Conservation (phyloP, 2,113 vertebrate genomes). For the Oryzias javanicus region DNA sequence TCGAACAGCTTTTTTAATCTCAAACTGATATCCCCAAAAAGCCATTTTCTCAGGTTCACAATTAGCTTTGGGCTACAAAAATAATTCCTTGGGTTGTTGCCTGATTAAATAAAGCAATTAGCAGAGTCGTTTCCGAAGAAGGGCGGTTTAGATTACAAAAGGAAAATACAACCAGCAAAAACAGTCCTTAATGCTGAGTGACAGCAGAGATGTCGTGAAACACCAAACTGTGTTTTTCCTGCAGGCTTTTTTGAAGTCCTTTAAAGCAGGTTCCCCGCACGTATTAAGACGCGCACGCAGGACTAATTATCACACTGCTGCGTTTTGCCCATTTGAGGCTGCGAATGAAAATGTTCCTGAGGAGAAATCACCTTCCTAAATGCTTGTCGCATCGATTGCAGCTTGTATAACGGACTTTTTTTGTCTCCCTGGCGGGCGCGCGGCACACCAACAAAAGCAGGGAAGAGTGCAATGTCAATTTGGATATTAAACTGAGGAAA, state of each 20-base stretch:
- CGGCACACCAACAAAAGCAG: slow-evolving; percentile 51
- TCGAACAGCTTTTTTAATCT: slow-evolving; percentile 26
- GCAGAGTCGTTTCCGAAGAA: slow-evolving; percentile 55
- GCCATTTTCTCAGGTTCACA: slow-evolving; percentile 59
- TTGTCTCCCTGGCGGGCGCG: slow-evolving; percentile 30
- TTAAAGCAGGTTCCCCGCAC: slow-evolving; percentile 57
- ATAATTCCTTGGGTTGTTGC: slow-evolving; percentile 49
- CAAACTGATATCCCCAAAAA: slow-evolving; percentile 56
- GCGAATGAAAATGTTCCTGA: slow-evolving; percentile 68
- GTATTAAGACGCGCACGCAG: slow-evolving; percentile 38
- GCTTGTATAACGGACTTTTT: slow-evolving; percentile 49
- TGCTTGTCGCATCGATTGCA: slow-evolving; percentile 56
- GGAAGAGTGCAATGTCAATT: slow-evolving; percentile 44
- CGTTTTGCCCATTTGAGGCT: slow-evolving; percentile 68
- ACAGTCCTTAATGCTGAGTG: slow-evolving; percentile 69
- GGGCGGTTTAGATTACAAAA: slow-evolving; percentile 70
- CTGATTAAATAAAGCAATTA: slow-evolving; percentile 73
- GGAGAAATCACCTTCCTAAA: slow-evolving; percentile 62
- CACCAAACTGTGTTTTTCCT: slow-evolving; percentile 54
- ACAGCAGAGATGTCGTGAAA: slow-evolving; percentile 61
- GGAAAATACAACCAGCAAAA: slow-evolving; percentile 58
- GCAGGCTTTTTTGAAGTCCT: slow-evolving; percentile 65
- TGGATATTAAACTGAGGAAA: slow-evolving; percentile 65
- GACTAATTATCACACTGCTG: slow-evolving; percentile 65
- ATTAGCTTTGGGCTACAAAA: slow-evolving; percentile 56